Percentiles rank a stretch among this genome's conserved stretches.
Evolutionary conservation across 2,113 vertebrate species (phyloP).

Genomic region (Actenoides lindsayi): DNA sequence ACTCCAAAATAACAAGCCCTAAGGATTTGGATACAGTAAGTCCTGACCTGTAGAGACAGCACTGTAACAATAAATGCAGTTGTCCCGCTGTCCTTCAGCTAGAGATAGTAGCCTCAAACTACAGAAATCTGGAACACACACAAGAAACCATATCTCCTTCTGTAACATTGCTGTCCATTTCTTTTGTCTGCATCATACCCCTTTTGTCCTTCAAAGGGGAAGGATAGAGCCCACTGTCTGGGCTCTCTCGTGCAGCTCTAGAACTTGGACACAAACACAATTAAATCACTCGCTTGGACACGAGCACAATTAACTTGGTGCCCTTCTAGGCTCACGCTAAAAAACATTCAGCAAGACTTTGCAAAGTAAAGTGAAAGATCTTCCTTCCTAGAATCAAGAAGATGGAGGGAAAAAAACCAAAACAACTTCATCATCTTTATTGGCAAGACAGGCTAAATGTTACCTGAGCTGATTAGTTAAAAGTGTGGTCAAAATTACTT

Average conservation of each 20-base stretch:
- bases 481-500: not conserved
- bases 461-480: not conserved
- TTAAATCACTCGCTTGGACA: too few species aligned
- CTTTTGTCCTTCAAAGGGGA: not conserved
- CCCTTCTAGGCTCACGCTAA: not conserved
- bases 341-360: not conserved
- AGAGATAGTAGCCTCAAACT: not conserved
- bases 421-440: not conserved
- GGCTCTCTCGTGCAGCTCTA: not conserved
- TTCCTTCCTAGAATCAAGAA: not conserved
- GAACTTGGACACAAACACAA: not conserved
- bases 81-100: not conserved
- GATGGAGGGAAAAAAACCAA: not conserved
- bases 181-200: not conserved
- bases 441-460: not conserved
- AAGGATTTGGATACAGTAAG: not conserved
- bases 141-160: not conserved
- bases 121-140: rapidly evolving
- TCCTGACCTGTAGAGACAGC: not conserved
- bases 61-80: not conserved
- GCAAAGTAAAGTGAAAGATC: not conserved
- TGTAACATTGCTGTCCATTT: not conserved
- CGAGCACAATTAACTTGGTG: not conserved
- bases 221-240: not conserved
- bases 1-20: not conserved